Conservation (phyloP, 2,113 vertebrate species). For the Excalfactoria chinensis region DNA sequence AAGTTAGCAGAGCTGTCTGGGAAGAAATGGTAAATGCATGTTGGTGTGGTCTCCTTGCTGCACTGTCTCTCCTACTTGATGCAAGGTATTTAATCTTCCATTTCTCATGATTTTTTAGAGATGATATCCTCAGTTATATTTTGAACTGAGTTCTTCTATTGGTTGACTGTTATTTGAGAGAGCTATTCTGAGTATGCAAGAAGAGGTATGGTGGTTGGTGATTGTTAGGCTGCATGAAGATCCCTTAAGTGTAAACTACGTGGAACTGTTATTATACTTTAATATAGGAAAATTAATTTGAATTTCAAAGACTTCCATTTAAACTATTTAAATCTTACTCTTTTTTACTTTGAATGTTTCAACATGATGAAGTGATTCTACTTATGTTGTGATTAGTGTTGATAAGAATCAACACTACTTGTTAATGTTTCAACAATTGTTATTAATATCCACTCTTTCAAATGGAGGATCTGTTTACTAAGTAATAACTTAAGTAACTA, state of each 20-base stretch:
- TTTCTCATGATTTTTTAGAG: not conserved
- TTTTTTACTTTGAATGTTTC: not conserved
- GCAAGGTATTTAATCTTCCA: constrained; percentile 86
- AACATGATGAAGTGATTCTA: not conserved
- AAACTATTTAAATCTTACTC: not conserved
- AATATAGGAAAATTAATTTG: not conserved
- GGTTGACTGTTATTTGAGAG: fast-evolving
- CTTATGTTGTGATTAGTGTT: not conserved
- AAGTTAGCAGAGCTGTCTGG: constrained; percentile 93
- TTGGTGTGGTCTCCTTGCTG: constrained; percentile 97
- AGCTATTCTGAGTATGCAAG: not conserved
- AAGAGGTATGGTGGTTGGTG: not conserved
- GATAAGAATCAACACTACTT: not conserved
- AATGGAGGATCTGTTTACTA: not conserved
- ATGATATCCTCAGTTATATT: not conserved
- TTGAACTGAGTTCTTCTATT: not conserved
- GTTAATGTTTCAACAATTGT: not conserved
- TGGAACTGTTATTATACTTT: not conserved
- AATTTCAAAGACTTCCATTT: not conserved
- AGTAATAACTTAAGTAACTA: not conserved
- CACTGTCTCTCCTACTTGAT: constrained; percentile 94
- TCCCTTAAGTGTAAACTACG: not conserved
- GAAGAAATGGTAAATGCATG: constrained; percentile 98
- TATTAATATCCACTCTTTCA: not conserved
- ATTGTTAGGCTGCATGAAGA: not conserved